phyloP scores from a whole-genome alignment of 2,113 vertebrate species.

The Ophthalmolycus amberensis region DNA sequence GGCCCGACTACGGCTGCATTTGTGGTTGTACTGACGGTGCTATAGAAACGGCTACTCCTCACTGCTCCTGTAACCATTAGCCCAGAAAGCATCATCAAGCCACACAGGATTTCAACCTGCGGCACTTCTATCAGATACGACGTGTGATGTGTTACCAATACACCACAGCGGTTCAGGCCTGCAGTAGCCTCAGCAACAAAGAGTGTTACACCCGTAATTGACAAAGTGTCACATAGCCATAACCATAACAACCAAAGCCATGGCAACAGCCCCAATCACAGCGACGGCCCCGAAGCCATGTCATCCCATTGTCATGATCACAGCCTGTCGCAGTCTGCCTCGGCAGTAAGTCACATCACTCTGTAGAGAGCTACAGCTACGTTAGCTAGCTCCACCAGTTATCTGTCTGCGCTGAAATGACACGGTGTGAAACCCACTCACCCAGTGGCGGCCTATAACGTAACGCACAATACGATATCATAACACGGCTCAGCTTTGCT shows the following conservation, averaged over 20 bases:
- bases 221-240: not conserved
- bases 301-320: not conserved
- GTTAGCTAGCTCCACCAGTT: not conserved
- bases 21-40: not conserved
- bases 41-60: not conserved
- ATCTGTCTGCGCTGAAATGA: not conserved
- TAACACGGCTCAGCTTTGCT: not conserved
- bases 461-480: not conserved
- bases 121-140: not conserved
- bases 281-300: not conserved
- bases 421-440: not conserved
- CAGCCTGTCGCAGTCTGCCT: not conserved
- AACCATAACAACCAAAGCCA: not conserved
- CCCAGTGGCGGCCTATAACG: not conserved
- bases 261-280: not conserved
- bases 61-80: not conserved
- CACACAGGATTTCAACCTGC: not conserved
- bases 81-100: not conserved
- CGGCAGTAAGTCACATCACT: not conserved
- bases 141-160: not conserved
- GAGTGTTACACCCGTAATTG: not conserved
- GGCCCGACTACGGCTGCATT: not conserved
- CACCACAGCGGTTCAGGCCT: not conserved
- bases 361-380: not conserved
- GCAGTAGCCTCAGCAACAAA: not conserved